phyloP scores from a whole-genome alignment of 2,113 vertebrate species.

The Ptilonorhynchus violaceus region DNA sequence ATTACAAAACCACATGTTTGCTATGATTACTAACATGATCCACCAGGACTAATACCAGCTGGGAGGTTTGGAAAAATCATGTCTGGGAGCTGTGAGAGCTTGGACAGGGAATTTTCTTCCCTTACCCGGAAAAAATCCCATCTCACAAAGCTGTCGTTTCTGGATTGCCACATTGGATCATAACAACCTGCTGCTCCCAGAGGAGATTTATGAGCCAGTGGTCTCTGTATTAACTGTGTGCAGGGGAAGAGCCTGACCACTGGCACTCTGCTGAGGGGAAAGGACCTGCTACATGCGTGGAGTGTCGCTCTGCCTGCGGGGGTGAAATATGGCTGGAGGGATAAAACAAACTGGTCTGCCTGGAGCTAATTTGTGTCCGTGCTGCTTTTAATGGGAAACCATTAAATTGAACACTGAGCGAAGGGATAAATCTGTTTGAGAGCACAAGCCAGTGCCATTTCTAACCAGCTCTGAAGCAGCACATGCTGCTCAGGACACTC shows the following conservation, averaged over 20 bases:
- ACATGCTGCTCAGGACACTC: accelerated
- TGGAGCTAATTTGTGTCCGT: neutral
- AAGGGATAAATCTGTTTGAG: neutral
- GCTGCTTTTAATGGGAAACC: constrained; percentile 11
- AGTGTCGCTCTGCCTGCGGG: accelerated
- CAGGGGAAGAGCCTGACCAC: neutral
- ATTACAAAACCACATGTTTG: neutral
- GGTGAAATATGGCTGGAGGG: neutral
- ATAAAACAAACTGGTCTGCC: neutral
- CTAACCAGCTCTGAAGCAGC: neutral
- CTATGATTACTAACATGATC: neutral
- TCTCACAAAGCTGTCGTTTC: neutral
- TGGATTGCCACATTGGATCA: neutral
- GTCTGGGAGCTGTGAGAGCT: neutral
- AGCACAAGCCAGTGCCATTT: neutral
- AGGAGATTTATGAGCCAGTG: neutral
- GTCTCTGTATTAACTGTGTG: neutral
- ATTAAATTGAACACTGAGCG: neutral
- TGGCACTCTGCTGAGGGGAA: neutral
- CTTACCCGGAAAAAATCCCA: neutral
- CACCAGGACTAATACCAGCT: neutral
- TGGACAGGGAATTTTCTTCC: neutral
- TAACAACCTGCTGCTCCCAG: neutral
- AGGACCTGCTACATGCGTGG: neutral
- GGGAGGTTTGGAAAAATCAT: neutral